These are phyloP conservation scores for Epinotia ramella DNA, from an alignment of 2,888 invertebrate species.

Conservation along the genomic window DNA sequence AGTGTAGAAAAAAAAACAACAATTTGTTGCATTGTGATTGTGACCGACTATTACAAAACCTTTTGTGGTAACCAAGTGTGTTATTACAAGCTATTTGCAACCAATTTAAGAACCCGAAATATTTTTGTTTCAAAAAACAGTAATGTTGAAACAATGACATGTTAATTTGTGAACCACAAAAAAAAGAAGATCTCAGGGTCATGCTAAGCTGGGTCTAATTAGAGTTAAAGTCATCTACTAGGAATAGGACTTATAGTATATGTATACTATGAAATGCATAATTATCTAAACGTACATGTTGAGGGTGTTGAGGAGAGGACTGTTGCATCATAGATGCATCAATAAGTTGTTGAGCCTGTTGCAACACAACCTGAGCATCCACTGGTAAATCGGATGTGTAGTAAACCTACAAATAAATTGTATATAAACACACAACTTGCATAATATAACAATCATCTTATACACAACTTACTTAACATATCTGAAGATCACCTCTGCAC, in stretches of 20 bases:
- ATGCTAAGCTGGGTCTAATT: conserved; percentile 64
- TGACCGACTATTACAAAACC: conserved; percentile 11
- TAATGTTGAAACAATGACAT: conserved; percentile 16
- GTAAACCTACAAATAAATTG: conserved; percentile 84
- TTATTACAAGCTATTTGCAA: conserved; percentile 37
- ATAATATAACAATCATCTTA: conserved; percentile 29
- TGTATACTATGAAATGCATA: conserved; percentile 43
- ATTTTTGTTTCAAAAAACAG: background rate
- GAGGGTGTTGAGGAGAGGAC: conserved; percentile 79
- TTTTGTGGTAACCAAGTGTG: conserved; percentile 19
- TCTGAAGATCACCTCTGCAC: conserved; percentile 26
- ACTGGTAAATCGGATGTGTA: conserved; percentile 84
- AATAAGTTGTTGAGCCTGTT: conserved; percentile 84
- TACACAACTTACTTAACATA: conserved; percentile 8
- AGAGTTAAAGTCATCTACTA: conserved; percentile 33
- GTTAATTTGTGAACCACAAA: conserved; percentile 11
- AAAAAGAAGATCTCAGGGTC: conserved; percentile 52
- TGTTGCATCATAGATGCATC: conserved; percentile 85
- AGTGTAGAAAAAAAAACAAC: too few species aligned
- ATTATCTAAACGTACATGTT: conserved; percentile 76
- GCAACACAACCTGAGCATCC: conserved; percentile 84
- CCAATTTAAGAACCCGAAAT: conserved; percentile 13
- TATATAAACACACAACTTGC: conserved; percentile 51
- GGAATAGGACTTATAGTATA: conserved; percentile 29
- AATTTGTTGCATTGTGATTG: conserved; percentile 6